Percentiles rank a stretch among this genome's conserved stretches.
phyloP scores from a whole-genome alignment of 2,888 invertebrate species.

The Dexiosoma caninum region DNA sequence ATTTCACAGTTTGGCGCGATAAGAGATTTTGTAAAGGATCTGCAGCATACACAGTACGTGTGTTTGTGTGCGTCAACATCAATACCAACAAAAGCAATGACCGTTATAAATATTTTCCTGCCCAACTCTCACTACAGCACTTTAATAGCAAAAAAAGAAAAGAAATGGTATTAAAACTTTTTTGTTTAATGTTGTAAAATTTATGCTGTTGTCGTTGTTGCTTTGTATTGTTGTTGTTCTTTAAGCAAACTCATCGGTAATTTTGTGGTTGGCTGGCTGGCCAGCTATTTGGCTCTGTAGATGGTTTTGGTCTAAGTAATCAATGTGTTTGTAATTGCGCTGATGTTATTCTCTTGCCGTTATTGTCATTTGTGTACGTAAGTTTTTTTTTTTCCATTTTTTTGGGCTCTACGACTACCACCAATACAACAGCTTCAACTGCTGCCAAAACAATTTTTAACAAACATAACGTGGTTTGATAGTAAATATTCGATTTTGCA shows the following conservation, averaged over 20 bases:
- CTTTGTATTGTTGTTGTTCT: conserved; percentile 37
- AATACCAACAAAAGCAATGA: conserved; percentile 54
- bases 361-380: conserved; percentile 52
- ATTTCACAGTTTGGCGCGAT: conserved; percentile 63
- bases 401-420: not conserved
- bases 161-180: conserved; percentile 24
- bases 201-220: not conserved
- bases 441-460: conserved; percentile 55
- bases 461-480: conserved; percentile 34
- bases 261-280: conserved; percentile 65
- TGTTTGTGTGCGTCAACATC: conserved; percentile 23
- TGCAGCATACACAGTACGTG: not conserved
- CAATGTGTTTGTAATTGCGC: conserved; percentile 54
- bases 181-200: conserved; percentile 34
- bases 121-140: not conserved
- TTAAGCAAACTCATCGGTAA: conserved; percentile 65
- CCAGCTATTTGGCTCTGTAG: conserved; percentile 58
- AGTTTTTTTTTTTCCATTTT: conserved; percentile 9
- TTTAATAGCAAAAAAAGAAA: conserved; percentile 10
- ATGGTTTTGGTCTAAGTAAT: conserved; percentile 58
- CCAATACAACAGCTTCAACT: conserved; percentile 20
- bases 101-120: conserved; percentile 53
- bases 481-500: conserved; percentile 52
- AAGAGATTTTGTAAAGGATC: conserved; percentile 58
- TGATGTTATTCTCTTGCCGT: conserved; percentile 45